These are phyloP conservation scores for Euwallacea similis DNA, from an alignment of 1,140 invertebrate species.

Conservation along the genomic window DNA sequence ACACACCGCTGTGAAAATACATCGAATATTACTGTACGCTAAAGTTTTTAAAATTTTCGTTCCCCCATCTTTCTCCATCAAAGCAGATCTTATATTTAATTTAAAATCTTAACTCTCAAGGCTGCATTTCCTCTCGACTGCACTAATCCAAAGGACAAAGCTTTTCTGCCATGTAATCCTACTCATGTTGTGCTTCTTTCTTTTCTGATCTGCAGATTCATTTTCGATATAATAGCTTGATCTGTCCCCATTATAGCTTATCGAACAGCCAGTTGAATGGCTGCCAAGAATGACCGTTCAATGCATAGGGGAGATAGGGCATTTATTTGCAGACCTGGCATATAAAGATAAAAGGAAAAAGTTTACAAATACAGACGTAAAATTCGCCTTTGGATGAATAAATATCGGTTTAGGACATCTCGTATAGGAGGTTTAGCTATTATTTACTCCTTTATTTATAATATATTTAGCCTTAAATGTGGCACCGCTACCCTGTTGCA, in stretches of 20 bases:
- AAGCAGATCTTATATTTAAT: too few species aligned
- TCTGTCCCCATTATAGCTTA: slow-evolving; percentile 5
- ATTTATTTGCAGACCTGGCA: not conserved
- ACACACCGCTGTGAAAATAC: too few species aligned
- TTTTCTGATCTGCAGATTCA: not conserved
- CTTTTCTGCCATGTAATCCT: not conserved
- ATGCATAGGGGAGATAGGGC: not conserved
- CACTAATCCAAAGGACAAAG: not conserved
- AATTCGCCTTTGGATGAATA: not conserved
- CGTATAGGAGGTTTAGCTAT: not conserved
- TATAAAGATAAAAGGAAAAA: not conserved
- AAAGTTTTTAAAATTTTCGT: too few species aligned
- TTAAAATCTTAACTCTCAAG: too few species aligned
- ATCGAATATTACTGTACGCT: too few species aligned
- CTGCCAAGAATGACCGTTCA: slow-evolving; percentile 3
- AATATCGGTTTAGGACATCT: not conserved
- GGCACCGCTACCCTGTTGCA: not conserved
- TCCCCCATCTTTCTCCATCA: too few species aligned
- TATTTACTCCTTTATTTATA: not conserved
- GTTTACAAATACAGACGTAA: not conserved
- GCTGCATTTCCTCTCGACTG: not conserved
- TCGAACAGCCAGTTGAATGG: slow-evolving; percentile 6
- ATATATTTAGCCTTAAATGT: not conserved
- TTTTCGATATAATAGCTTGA: slow-evolving; percentile 3
- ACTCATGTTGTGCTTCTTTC: not conserved